These are phyloP conservation scores for Pycnonotus jocosus DNA, from an alignment of 2,113 vertebrate genomes.

Conservation along the genomic window DNA sequence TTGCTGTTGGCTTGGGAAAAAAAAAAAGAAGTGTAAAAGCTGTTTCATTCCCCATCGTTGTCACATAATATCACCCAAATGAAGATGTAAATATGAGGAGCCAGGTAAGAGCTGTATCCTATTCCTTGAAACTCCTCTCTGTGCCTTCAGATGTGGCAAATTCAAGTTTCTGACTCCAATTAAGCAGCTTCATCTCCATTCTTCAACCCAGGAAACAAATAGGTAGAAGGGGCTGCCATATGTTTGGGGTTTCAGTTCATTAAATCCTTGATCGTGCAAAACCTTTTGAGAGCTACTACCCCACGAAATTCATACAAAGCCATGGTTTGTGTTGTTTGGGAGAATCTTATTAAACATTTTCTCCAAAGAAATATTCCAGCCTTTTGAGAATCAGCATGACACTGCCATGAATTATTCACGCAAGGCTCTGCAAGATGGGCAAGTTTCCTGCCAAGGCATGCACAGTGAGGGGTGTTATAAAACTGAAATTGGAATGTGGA, in stretches of 20 bases:
- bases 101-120: background rate
- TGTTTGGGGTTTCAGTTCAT: background rate
- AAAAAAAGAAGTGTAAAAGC: background rate
- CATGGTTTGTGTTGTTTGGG: constrained; percentile 44
- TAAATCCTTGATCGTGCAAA: constrained; percentile 4
- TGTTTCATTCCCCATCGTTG: background rate
- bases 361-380: constrained; percentile 61
- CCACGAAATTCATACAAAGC: background rate
- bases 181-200: background rate
- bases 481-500: constrained; percentile 66
- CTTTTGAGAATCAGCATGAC: constrained; percentile 70
- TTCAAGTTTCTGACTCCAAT: background rate
- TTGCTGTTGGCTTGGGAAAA: background rate
- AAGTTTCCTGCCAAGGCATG: constrained; percentile 70
- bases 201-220: background rate
- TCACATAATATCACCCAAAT: background rate
- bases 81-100: background rate
- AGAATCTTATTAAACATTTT: constrained; percentile 69
- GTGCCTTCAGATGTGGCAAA: background rate
- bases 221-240: background rate
- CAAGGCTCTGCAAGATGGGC: constrained; percentile 67
- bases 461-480: constrained; percentile 69
- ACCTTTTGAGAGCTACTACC: background rate
- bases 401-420: constrained; percentile 75
- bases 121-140: background rate